Base-by-base conservation (phyloP, 2,797 vertebrate genomes). In the Takifugu ocellatus region DNA sequence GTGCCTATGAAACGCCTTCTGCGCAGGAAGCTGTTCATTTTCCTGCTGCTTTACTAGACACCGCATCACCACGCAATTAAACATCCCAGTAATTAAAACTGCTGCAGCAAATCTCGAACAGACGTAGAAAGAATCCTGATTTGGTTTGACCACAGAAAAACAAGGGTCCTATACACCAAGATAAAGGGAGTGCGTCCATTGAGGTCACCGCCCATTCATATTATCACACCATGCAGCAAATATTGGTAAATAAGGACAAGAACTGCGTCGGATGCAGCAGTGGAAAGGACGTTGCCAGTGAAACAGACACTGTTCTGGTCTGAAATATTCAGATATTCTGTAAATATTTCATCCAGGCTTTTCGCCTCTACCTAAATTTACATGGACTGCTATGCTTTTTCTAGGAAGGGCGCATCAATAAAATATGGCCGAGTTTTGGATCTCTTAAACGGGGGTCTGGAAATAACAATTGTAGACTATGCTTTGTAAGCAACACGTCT, bases 1-100 rank as follows among this genome's bases (percentile, higher is more conserved):
- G 76, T 82, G 80, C 84, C 91, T 90, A 90, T 90, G 90, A 92
- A 93, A 91, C 73, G 88, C 89, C 91, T 92, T 92, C 90, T 89
- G 79, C 75, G 68, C 78, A 71, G 66, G 79, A 90, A 91, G 89
- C 84, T 92, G 92, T 89, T 92, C 90, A 91, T 92, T 92, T 81
- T 79, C 67, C 68, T 50, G 77, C 75, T 69, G 73, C 36, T 70
- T 69, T 63, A 44, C 56, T 63, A 59, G 25, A 74, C 54, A 61
- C 26, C 8, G 17, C 25, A 16, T 46, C 51, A 54, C 52, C 53
- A 50, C 36, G 11, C 14, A 39, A 39, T 39, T 39, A 39, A 39
- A 39, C 36, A 39, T 39, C 36, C 10, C 10, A 14, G 14, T 39
- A 39, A 39, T 39, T 39, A 39, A 39, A 39, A 39, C 5, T 2